Base-by-base conservation (phyloP, 2,113 vertebrate genomes). In the Tachuris rubrigastra region DNA sequence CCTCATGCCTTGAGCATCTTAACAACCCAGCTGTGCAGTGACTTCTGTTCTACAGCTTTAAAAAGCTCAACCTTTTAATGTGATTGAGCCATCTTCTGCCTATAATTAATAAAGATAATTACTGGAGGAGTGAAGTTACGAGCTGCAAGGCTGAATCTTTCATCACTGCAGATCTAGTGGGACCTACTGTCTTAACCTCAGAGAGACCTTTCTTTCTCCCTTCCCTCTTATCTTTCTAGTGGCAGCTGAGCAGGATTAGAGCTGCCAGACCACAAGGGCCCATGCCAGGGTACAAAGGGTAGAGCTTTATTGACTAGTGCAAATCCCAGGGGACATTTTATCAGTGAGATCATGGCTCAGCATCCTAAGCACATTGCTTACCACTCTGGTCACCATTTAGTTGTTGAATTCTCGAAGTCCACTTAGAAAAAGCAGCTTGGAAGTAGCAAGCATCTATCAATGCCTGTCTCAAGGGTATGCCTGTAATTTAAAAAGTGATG, bases 21-120 rank as follows among this genome's bases (percentile, higher is more conserved):
- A 94, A 97, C 95, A 97, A 96, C 95, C 46, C 74, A 91, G 46
- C 42, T 62, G 50, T 15, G 62, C 56, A 55, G 76, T 30, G 2
- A 63, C 59, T 92, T 50, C 41, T 72, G 72, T 46, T 41, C 44
- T 59, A 55, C 28, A 49, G 69, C 46, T 89, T 67, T 42, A 79
- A 79, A 86, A 96, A 75, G 58, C 86, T 82, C 63, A 81, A 5
- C 14, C 19, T 50, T 90, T 77, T 73, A 41, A 53, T 62, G 81
- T 28, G 72, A 58, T 41, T 30, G 65, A 86, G 65, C 55, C 85
- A 8, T 60, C 59, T 85, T 77, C 83, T 89, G 82, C 89, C 74
- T 71, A 85, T n/a, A n/a, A n/a, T n/a, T n/a, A n/a, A n/a, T n/a
- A n/a, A n/a, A n/a, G 85, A 82, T 74, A 74, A 16, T 76, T 47